A percentile compares a stretch with the other conserved stretches of the same genome.
phyloP scores from a whole-genome alignment of 2,888 invertebrate species.

The Orthonevra nobilis region DNA sequence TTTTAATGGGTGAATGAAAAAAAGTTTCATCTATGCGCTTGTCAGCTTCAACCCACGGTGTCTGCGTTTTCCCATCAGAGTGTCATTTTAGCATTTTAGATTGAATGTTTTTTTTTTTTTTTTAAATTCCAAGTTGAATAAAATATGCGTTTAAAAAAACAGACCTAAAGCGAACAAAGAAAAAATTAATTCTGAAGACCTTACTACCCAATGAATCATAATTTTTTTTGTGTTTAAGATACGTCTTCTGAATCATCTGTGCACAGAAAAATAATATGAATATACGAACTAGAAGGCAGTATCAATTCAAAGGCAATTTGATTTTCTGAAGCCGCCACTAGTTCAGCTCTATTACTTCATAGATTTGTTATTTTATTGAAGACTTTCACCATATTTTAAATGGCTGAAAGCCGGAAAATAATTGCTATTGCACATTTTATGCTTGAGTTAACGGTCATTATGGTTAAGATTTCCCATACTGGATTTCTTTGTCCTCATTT shows the following conservation, averaged over 20 bases:
- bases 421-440: constrained; percentile 14
- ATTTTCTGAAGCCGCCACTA: too few relatives aligned
- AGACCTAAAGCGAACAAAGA: too few relatives aligned
- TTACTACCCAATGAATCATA: too few relatives aligned
- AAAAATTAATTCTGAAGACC: too few relatives aligned
- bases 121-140: not conserved
- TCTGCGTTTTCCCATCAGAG: constrained; percentile 25
- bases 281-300: too few relatives aligned
- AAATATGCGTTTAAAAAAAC: too few relatives aligned
- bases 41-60: constrained; percentile 34
- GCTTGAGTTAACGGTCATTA: constrained; percentile 42
- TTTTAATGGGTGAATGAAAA: constrained; percentile 35
- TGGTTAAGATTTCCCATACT: not conserved
- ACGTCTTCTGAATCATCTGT: not conserved
- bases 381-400: constrained; percentile 40
- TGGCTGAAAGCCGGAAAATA: not conserved
- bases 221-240: too few relatives aligned
- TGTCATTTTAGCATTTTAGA: not conserved
- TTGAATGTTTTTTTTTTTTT: not conserved
- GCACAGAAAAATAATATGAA: too few relatives aligned
- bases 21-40: constrained; percentile 34
- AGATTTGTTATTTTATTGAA: too few relatives aligned
- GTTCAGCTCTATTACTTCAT: too few relatives aligned
- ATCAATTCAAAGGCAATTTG: too few relatives aligned
- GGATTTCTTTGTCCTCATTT: constrained; percentile 18